A percentile compares a stretch with the other conserved stretches of the same genome.
Conservation (phyloP, 1,140 invertebrate genomes). For the Papilio dardanus region DNA sequence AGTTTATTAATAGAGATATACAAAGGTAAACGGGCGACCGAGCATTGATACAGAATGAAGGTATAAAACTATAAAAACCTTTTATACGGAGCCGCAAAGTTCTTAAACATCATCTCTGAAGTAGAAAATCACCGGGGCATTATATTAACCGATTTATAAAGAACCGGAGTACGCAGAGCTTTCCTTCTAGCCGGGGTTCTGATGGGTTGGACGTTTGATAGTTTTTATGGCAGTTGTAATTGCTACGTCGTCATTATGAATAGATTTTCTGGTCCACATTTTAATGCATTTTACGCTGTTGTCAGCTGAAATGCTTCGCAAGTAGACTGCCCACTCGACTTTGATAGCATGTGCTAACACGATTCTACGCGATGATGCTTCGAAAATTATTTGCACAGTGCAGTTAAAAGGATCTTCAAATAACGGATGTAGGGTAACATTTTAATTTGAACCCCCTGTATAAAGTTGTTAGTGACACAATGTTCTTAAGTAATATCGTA, state of each 20-base stretch:
- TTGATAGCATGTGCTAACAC: conserved; percentile 23
- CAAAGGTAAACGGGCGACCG: conserved; percentile 32
- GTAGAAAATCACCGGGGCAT: conserved; percentile 65
- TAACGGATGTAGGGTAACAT: conserved; percentile 29
- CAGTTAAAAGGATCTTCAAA: conserved; percentile 30
- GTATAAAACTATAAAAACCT: conserved; percentile 68
- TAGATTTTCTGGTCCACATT: conserved; percentile 60
- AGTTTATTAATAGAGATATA: conserved; percentile 37
- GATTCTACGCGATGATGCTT: background rate
- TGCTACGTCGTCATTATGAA: conserved; percentile 60
- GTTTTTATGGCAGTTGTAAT: conserved; percentile 59
- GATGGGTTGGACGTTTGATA: conserved; percentile 49
- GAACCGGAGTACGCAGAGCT: conserved; percentile 43
- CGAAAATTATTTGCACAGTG: conserved; percentile 34
- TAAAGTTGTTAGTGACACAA: background rate
- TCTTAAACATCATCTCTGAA: conserved; percentile 55
- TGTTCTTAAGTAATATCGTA: background rate
- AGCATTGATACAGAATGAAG: conserved; percentile 54
- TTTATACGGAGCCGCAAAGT: conserved; percentile 56
- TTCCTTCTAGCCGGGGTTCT: conserved; percentile 45
- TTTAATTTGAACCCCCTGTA: conserved; percentile 4
- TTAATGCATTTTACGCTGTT: conserved; percentile 55
- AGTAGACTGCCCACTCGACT: conserved; percentile 15
- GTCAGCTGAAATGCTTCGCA: conserved; percentile 10
- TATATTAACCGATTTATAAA: conserved; percentile 51